These are phyloP conservation scores for Hirtodrosophila alboralis DNA, from an alignment of 2,888 invertebrate genomes.

Conservation along the genomic window DNA sequence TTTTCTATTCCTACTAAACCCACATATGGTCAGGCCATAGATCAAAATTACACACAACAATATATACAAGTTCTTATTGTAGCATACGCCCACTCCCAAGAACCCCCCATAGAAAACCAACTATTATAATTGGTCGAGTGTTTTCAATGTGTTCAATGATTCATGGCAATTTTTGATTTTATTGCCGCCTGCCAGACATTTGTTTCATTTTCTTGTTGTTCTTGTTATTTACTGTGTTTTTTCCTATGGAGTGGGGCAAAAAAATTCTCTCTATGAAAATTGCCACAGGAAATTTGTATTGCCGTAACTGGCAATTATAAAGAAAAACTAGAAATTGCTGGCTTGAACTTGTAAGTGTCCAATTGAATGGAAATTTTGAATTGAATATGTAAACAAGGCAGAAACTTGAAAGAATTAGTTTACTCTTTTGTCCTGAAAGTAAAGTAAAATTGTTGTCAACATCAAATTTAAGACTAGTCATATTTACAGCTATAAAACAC, in stretches of 20 bases:
- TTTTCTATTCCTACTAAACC: conserved; percentile 7
- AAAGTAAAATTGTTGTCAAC: not conserved
- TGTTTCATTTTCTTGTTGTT: conserved; percentile 11
- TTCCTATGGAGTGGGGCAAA: no score
- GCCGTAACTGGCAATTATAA: conserved; percentile 42
- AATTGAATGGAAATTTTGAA: conserved; percentile 41
- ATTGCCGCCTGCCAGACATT: conserved; percentile 31
- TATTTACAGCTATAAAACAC: no score
- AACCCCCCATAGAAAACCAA: conserved; percentile 6
- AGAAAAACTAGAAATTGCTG: conserved; percentile 14
- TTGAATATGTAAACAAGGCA: conserved; percentile 41
- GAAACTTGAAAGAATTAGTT: conserved; percentile 2
- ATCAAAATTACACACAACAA: conserved; percentile 52
- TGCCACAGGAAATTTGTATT: conserved; percentile 8
- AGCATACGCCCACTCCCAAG: conserved; percentile 14
- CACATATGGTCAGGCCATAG: conserved; percentile 54
- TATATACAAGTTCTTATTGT: no score
- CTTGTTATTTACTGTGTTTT: not conserved
- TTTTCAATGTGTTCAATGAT: conserved; percentile 70
- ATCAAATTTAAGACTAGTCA: no score
- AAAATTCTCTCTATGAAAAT: conserved; percentile 8
- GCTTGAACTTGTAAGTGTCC: conserved; percentile 22
- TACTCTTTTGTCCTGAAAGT: not conserved
- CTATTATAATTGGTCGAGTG: conserved; percentile 69
- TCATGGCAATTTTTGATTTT: conserved; percentile 69